Evolutionary conservation across 2,888 invertebrate genomes (phyloP), one percentile per base, ranked within the genome.

Genomic region (Lithophane semibrunnea): DNA sequence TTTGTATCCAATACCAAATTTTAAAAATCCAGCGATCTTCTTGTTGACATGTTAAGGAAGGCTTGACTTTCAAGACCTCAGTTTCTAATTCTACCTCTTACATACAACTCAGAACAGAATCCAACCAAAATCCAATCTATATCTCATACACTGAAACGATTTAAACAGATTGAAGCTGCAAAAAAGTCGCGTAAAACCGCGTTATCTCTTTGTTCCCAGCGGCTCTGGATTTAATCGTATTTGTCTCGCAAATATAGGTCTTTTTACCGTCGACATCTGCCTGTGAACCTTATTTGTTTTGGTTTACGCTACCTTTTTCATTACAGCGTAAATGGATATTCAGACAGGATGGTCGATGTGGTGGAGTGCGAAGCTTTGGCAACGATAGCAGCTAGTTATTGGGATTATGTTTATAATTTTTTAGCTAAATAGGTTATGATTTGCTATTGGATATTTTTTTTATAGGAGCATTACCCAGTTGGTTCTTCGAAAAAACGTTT

Each of bases 221-320:
- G 84, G 75, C 77, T 58, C 77, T 12, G 71, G 65, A 65, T 85
- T 88, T 86, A 88, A 89, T 87, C 88, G 89, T 88, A 84, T 91
- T 89, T 89, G 85, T 88, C 83, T 85, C 84, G 82, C 87, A 86
- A 86, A 90, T 87, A 83, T 86, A 75, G 86, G 80, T 77, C 78
- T 79, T 89, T 88, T 86, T 82, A 79, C 83, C 80, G 16, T 71
- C 69, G 61, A 37, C 74, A 52, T 81, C 52, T 70, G 79, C 37
- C 73, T 86, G 63, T 16, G 58, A 56, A 75, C 66, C 56, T 84
- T 73, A 76, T 61, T 73, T 83, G 65, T 74, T 77, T 72, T 74
- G 69, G 64, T 71, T 58, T 18, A 60, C 3, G 49, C 5, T 37
- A 56, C 64, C 58, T 71, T 78, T 82, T 73, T 71, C 44, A 56